Evolutionary conservation across 2,113 vertebrate species (phyloP).

Genomic region (Rattus rattus): DNA sequence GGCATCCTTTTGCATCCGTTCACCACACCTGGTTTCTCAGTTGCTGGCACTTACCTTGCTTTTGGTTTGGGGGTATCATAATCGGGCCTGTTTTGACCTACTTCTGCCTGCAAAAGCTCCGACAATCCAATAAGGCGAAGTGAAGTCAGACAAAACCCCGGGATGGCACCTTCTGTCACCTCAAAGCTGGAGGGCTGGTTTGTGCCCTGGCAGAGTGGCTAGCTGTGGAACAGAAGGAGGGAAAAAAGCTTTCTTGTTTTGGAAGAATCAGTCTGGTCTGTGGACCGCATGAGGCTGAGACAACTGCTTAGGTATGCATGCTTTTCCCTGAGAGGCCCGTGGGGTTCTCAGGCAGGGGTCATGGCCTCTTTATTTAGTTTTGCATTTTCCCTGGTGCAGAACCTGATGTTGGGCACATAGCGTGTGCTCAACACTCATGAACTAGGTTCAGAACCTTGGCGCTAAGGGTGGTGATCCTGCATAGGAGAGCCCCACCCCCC

Average conservation of each 20-base stretch:
- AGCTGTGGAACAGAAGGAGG: constrained; percentile 52
- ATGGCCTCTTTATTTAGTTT: not conserved
- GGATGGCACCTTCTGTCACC: constrained; percentile 44
- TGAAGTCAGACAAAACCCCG: constrained; percentile 8
- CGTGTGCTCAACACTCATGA: not conserved
- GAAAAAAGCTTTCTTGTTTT: not conserved
- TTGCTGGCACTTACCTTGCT: not conserved
- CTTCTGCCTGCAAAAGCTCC: not conserved
- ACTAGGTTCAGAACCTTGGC: not conserved
- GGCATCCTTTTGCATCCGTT: accelerated
- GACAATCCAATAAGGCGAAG: constrained; percentile 24
- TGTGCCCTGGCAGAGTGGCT: constrained; percentile 72
- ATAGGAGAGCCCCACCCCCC: constrained; percentile 42
- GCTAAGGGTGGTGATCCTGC: not conserved
- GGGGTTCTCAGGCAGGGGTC: not conserved
- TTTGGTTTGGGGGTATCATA: not conserved
- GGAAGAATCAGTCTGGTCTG: constrained; percentile 58
- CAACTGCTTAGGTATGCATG: not conserved
- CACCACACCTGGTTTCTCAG: not conserved
- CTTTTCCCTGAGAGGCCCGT: not conserved
- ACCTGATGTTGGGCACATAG: not conserved
- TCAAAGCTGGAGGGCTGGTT: constrained; percentile 71
- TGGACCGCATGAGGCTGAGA: constrained; percentile 74
- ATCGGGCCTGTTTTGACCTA: not conserved
- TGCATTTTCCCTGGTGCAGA: not conserved